Evolutionary conservation across 2,797 vertebrate genomes (phyloP).

Genomic region (Benthosema pterotum): DNA sequence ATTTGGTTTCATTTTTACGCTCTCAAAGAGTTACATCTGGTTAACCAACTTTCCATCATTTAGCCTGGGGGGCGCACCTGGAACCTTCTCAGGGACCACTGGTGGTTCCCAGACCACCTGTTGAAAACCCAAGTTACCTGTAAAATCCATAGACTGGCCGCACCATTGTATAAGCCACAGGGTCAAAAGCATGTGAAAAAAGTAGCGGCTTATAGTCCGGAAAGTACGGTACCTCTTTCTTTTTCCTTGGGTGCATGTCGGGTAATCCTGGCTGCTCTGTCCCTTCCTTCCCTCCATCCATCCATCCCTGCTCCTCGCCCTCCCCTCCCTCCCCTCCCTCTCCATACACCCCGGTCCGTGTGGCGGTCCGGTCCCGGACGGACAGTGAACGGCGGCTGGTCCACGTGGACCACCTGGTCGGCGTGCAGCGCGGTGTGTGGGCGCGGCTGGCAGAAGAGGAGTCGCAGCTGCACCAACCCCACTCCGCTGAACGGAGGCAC

Average conservation of each 20-base stretch:
- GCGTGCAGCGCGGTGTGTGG: slow-evolving; percentile 97
- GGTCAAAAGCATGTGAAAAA: too few species aligned
- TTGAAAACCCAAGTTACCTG: too few species aligned
- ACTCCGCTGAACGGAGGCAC: slow-evolving; percentile 98
- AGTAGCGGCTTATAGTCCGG: too few species aligned
- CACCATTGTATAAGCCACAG: too few species aligned
- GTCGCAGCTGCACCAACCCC: slow-evolving; percentile 98
- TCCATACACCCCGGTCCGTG: slow-evolving; percentile 12
- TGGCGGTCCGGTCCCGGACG: slow-evolving; percentile 33
- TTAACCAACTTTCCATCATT: too few species aligned
- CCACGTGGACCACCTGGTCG: slow-evolving; percentile 98
- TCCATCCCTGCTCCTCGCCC: slow-evolving; percentile 31
- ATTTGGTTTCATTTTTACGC: too few species aligned
- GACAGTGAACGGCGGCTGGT: slow-evolving; percentile 99
- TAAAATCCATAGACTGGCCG: too few species aligned
- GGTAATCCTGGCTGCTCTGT: slow-evolving; percentile 87
- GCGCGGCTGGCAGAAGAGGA: slow-evolving; percentile 99
- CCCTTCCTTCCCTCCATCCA: slow-evolving; percentile 35
- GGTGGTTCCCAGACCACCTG: too few species aligned
- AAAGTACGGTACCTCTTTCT: too few species aligned
- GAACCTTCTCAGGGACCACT: too few species aligned
- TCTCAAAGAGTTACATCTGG: too few species aligned
- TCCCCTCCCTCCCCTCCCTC: slow-evolving; percentile 38
- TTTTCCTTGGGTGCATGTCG: slow-evolving; percentile 74
- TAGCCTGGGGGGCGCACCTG: too few species aligned